Percentiles rank a stretch among this genome's conserved stretches.
phyloP scores from a whole-genome alignment of 2,797 vertebrate species.

The Psittacula echo region DNA sequence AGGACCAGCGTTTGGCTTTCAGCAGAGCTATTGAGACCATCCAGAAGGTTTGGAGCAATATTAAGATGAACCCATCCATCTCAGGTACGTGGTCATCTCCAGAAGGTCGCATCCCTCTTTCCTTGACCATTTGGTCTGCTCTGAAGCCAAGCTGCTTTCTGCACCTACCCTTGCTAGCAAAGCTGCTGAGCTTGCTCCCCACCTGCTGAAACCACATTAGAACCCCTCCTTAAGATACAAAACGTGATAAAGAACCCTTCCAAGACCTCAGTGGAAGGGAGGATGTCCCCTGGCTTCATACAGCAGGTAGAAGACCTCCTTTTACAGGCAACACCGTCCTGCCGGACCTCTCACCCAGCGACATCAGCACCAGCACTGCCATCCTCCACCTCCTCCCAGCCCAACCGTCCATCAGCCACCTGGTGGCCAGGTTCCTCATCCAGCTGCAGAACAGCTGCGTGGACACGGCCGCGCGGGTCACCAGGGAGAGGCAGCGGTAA shows the following conservation, averaged over 20 bases:
- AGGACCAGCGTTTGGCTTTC: background rate
- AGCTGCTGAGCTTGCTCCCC: background rate
- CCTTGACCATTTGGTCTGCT: background rate
- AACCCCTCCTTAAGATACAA: background rate
- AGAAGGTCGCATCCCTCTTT: background rate
- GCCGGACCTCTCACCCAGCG: background rate
- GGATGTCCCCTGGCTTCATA: background rate
- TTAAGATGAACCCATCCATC: background rate
- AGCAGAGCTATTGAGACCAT: background rate
- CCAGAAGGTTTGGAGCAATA: background rate
- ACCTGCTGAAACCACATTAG: background rate
- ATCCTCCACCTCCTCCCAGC: constrained; percentile 27
- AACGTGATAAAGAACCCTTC: background rate
- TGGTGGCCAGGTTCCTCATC: constrained; percentile 13
- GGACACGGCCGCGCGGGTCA: background rate
- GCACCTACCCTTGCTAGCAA: background rate
- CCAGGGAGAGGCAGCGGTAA: background rate
- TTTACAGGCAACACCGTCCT: background rate
- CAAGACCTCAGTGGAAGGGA: background rate
- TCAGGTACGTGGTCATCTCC: background rate
- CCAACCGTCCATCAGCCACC: background rate
- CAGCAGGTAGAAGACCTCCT: background rate
- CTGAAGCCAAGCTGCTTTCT: background rate
- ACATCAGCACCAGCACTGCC: background rate
- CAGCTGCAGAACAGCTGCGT: constrained; percentile 28